These are phyloP conservation scores for Rhabdomys dilectus DNA, from an alignment of 2,113 vertebrate genomes.

Conservation along the genomic window DNA sequence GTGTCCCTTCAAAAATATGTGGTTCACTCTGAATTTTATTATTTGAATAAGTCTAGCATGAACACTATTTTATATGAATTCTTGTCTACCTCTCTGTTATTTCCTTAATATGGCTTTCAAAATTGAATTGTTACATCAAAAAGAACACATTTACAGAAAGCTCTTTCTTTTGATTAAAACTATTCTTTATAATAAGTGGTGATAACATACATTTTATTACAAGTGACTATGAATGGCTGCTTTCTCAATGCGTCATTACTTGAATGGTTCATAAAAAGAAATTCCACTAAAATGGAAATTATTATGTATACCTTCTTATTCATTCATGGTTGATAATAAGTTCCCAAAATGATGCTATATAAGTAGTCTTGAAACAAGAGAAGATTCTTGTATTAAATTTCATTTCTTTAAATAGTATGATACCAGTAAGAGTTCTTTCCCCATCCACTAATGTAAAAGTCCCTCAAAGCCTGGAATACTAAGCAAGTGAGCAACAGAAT, in stretches of 20 bases:
- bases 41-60: slow-evolving; percentile 34
- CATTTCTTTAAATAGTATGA: background rate
- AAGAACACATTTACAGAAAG: background rate
- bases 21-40: slow-evolving; percentile 5
- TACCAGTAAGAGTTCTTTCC: background rate
- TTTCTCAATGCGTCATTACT: background rate
- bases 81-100: background rate
- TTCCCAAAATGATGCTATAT: background rate
- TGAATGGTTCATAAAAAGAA: background rate
- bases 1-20: background rate
- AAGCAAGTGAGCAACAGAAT: background rate
- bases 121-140: slow-evolving; percentile 5
- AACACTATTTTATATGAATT: background rate
- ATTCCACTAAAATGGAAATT: background rate
- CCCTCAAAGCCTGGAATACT: background rate
- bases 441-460: background rate
- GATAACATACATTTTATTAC: background rate
- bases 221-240: background rate
- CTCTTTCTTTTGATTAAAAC: slow-evolving; percentile 24
- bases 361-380: background rate
- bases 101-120: slow-evolving; percentile 29
- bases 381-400: background rate
- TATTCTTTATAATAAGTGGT: slow-evolving; percentile 31
- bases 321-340: background rate
- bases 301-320: background rate